Evolutionary conservation across 2,888 invertebrate genomes (phyloP).

Genomic region (Gandaritis pyraliata): DNA sequence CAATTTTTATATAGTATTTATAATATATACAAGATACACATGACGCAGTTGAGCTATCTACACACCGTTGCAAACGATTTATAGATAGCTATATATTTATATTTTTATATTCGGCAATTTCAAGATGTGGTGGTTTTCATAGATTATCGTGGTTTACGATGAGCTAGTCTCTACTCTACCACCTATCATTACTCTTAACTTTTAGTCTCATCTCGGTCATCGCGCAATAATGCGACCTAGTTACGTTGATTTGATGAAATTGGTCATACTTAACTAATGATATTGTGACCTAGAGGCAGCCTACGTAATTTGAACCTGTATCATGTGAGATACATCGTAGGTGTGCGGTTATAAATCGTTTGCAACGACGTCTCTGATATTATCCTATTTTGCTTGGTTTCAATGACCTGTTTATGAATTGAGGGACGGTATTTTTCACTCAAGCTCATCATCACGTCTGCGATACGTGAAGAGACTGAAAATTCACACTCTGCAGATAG

Average conservation of each 20-base stretch:
- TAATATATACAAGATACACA: too few relatives aligned
- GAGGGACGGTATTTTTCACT: conserved; percentile 3
- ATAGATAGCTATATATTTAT: too few relatives aligned
- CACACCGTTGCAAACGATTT: too few relatives aligned
- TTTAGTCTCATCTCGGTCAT: conserved; percentile 49
- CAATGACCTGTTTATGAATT: conserved; percentile 17
- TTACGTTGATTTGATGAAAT: conserved; percentile 77
- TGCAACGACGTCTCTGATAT: conserved; percentile 16
- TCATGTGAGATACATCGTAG: conserved; percentile 22
- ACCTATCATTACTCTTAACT: conserved; percentile 2
- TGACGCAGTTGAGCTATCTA: too few relatives aligned
- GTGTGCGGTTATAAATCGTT: conserved; percentile 27
- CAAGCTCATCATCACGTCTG: conserved; percentile 17
- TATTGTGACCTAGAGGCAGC: conserved; percentile 42
- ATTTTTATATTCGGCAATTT: too few relatives aligned
- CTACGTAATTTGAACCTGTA: conserved; percentile 35
- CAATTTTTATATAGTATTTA: too few relatives aligned
- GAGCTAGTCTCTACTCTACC: too few relatives aligned
- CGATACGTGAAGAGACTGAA: conserved; percentile 14
- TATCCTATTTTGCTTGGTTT: conserved; percentile 5
- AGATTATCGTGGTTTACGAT: too few relatives aligned
- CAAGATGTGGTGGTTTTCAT: too few relatives aligned
- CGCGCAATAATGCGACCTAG: conserved; percentile 68
- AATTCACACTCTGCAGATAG: conserved; percentile 1
- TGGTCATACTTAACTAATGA: conserved; percentile 62